Conservation (phyloP, 1,140 invertebrate species). For the Maconellicoccus hirsutus region DNA sequence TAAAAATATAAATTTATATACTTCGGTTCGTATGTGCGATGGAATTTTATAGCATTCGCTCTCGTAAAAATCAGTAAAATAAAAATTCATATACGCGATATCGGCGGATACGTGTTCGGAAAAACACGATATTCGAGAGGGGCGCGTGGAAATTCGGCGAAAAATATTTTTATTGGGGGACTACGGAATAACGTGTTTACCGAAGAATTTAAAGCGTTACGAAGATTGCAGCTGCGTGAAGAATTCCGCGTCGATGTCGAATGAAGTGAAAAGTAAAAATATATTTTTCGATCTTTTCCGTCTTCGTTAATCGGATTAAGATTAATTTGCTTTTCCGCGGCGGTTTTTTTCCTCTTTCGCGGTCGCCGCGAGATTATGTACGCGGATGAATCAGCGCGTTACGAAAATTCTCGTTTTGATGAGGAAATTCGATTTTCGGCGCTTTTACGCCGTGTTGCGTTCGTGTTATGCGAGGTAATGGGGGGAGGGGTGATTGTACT, state of each 20-base stretch:
- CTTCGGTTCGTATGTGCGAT: too few relatives aligned
- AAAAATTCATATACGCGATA: conserved; percentile 10
- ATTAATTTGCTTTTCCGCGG: not conserved
- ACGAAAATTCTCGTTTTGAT: not conserved
- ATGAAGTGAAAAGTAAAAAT: not conserved
- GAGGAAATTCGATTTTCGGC: not conserved
- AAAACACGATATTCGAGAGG: too few relatives aligned
- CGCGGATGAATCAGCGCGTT: not conserved
- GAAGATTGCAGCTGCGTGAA: not conserved
- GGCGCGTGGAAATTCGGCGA: too few relatives aligned
- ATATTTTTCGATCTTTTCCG: not conserved
- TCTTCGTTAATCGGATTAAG: not conserved
- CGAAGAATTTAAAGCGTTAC: not conserved
- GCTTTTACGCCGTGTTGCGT: not conserved
- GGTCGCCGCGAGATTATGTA: not conserved
- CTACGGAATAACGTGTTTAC: not conserved
- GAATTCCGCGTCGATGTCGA: not conserved
- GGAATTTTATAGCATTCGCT: too few relatives aligned
- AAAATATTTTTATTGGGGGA: not conserved
- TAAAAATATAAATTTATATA: too few relatives aligned
- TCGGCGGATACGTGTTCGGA: too few relatives aligned
- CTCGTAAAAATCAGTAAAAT: not conserved
- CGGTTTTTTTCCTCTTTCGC: too few relatives aligned
- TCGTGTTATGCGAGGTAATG: not conserved
- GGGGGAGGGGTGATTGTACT: too few relatives aligned